A percentile compares a stretch with the other conserved stretches of the same genome.
Evolutionary conservation across 2,113 vertebrate genomes (phyloP).

Genomic region (Ascaphus truei): DNA sequence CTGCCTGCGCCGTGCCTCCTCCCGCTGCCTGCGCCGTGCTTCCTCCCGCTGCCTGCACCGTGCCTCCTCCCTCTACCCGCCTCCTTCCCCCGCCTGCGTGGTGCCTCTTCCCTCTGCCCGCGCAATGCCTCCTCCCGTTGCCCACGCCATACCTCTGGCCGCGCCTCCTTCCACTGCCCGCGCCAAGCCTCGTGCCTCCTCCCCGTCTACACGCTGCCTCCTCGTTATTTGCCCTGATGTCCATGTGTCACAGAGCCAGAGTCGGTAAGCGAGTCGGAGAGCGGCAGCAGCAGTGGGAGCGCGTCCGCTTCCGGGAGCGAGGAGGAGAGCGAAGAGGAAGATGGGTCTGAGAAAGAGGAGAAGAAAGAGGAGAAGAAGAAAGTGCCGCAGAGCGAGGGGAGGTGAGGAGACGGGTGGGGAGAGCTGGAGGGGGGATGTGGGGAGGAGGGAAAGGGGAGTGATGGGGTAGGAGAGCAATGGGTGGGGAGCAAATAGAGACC

Average conservation of each 20-base stretch:
- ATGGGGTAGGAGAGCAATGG: not conserved
- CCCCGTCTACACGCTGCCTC: too few relatives aligned
- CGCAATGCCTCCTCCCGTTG: too few relatives aligned
- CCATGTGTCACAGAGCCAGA: constrained; percentile 68
- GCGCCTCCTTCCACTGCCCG: too few relatives aligned
- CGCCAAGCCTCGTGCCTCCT: too few relatives aligned
- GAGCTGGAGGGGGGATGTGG: not conserved
- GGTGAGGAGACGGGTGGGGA: not conserved
- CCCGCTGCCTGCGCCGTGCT: too few relatives aligned
- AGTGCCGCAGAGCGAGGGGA: constrained; percentile 48
- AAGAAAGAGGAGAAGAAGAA: constrained; percentile 66
- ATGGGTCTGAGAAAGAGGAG: constrained; percentile 71
- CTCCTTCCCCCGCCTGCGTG: too few relatives aligned
- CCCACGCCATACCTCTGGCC: too few relatives aligned
- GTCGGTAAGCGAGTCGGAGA: constrained; percentile 70
- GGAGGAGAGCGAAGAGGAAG: constrained; percentile 71
- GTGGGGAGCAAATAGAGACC: not conserved
- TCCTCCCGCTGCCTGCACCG: too few relatives aligned
- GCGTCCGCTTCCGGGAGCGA: constrained; percentile 62
- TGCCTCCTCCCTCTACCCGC: too few relatives aligned
- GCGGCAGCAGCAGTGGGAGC: constrained; percentile 53
- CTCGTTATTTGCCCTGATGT: not conserved
- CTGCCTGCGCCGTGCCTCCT: too few relatives aligned
- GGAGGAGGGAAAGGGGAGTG: not conserved
- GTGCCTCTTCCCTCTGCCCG: too few relatives aligned